Evolutionary conservation across 2,888 invertebrate genomes (phyloP).

Genomic region (Drosophila fungiperda): DNA sequence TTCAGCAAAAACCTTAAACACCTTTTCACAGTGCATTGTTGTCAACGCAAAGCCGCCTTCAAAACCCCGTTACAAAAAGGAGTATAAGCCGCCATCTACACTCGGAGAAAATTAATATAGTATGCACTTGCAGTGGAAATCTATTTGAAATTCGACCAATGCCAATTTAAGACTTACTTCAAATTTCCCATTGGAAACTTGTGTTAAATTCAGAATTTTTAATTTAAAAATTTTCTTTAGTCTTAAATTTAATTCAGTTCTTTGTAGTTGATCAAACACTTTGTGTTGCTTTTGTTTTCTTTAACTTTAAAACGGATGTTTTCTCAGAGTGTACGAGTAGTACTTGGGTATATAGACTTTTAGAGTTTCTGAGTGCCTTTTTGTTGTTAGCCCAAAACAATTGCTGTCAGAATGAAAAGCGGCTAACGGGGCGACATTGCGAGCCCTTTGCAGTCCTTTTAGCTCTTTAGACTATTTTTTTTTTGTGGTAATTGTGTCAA

Average conservation of each 20-base stretch:
- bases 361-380: conserved; percentile 20
- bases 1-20: conserved; percentile 51
- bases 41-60: conserved; percentile 58
- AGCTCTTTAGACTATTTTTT: conserved; percentile 10
- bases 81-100: conserved; percentile 5
- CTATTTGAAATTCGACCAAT: not conserved
- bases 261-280: not conserved
- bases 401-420: conserved; percentile 64
- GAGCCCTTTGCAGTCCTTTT: conserved; percentile 8
- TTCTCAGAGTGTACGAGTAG: conserved; percentile 2
- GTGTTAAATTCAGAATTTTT: not conserved
- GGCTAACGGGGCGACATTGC: conserved; percentile 41
- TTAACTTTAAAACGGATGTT: not conserved
- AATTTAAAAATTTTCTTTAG: not conserved
- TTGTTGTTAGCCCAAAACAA: conserved; percentile 66
- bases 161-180: not conserved
- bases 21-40: conserved; percentile 51
- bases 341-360: conserved; percentile 6
- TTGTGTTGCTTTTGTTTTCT: not conserved
- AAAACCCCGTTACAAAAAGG: conserved; percentile 60
- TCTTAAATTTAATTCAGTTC: not conserved
- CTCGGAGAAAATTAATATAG: not conserved
- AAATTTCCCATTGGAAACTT: not conserved
- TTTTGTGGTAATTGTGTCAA: conserved; percentile 69
- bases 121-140: not conserved